phyloP scores from a whole-genome alignment of 2,888 invertebrate species.

The Trisateles emortualis region DNA sequence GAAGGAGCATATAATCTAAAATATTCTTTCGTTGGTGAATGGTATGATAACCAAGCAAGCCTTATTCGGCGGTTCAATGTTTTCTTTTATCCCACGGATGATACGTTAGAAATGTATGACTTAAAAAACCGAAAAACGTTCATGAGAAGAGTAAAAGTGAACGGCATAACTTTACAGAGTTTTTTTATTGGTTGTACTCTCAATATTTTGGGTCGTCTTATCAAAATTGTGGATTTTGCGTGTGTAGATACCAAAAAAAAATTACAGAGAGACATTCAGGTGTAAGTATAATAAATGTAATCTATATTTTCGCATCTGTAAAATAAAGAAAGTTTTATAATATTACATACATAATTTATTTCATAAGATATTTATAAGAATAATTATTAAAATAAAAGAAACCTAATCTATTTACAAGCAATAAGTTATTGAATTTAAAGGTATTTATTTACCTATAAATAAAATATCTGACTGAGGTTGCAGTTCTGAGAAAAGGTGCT shows the following conservation, averaged over 20 bases:
- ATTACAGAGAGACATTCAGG: conserved; percentile 88
- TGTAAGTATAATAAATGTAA: conserved; percentile 76
- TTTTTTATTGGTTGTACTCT: conserved; percentile 92
- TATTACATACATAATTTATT: too few species aligned
- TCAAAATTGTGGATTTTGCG: conserved; percentile 91
- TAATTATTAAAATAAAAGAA: too few species aligned
- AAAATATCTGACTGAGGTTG: too few species aligned
- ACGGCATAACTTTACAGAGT: conserved; percentile 88
- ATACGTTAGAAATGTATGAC: conserved; percentile 93
- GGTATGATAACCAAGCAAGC: conserved; percentile 94
- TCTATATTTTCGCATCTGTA: too few species aligned
- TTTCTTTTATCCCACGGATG: conserved; percentile 92
- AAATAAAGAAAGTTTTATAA: too few species aligned
- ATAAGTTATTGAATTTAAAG: too few species aligned
- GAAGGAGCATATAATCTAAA: conserved; percentile 85
- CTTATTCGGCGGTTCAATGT: conserved; percentile 91
- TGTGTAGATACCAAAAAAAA: conserved; percentile 89
- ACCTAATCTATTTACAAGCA: too few species aligned
- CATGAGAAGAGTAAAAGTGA: conserved; percentile 89
- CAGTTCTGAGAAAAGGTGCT: too few species aligned
- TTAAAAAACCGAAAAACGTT: conserved; percentile 88
- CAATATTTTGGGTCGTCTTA: conserved; percentile 90
- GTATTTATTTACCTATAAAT: too few species aligned
- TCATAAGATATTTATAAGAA: too few species aligned
- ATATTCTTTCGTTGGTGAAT: conserved; percentile 91